Evolutionary conservation across 2,888 invertebrate genomes (phyloP), one percentile per base, ranked within the genome.

Genomic region (Fissipunctia ypsillon): DNA sequence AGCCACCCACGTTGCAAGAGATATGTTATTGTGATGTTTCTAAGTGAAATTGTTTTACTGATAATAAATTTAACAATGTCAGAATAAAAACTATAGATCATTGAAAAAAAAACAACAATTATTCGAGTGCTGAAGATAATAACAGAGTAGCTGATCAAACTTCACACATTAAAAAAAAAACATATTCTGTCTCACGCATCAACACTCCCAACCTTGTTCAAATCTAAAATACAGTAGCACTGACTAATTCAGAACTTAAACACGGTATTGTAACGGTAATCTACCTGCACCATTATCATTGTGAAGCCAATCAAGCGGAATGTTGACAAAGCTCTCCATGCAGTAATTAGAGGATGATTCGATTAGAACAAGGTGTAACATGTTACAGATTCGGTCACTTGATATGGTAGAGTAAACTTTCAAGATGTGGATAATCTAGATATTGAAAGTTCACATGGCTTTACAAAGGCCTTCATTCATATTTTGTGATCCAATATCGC

Each of bases 281-380:
- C 81, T 87, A 74, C 64, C 69, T 78, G 52, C 45, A 69, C 22
- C 59, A 68, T 82, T 86, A 87, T 88, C 87, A 59, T 35, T 71
- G 69, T 70, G 63, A 59, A 69, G 19, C 69, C 86, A 78, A 84
- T 81, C 87, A 86, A 84, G 84, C 90, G 87, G 76, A 79, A 74
- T 86, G 61, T 90, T 90, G 87, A 88, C 88, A 84, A 83, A 87
- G 84, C 90, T 83, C 83, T 81, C 60, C 67, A 71, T 66, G n/a
- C 69, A 81, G 73, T 87, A 90, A 90, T 90, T 89, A 88, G 83
- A 76, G 64, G 48, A 54, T 77, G 67, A 83, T 78, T 77, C 60
- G 73, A 80, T 81, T 74, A 80, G 52, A 70, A 73, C 76, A 77
- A 79, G 61, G 65, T 76, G 48, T 76, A 77, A 80, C 82, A 78